These are phyloP conservation scores for Lamprologus sp. DNA, from an alignment of 2,113 vertebrate genomes.

Conservation along the genomic window DNA sequence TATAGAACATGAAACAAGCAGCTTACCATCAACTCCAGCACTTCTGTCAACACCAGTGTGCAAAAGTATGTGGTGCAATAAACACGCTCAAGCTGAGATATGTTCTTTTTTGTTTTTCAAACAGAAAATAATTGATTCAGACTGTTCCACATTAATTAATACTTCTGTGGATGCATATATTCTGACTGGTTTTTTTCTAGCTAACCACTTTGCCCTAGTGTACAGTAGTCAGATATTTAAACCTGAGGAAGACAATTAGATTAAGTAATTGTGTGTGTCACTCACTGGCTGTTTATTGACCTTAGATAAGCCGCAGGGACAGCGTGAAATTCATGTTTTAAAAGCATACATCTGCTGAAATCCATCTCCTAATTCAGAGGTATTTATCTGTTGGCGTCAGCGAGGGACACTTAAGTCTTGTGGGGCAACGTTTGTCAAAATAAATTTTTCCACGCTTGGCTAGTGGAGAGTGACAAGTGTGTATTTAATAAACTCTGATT, in stretches of 20 bases:
- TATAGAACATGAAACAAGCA: slow-evolving; percentile 43
- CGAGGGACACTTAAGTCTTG: slow-evolving; percentile 68
- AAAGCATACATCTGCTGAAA: slow-evolving; percentile 69
- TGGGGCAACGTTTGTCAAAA: slow-evolving; percentile 83
- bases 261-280: slow-evolving; percentile 83
- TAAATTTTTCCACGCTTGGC: slow-evolving; percentile 76
- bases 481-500: slow-evolving; percentile 81
- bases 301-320: slow-evolving; percentile 79
- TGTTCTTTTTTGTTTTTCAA: not conserved
- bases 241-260: slow-evolving; percentile 71
- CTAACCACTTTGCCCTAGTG: not conserved
- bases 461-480: slow-evolving; percentile 71
- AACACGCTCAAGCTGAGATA: not conserved
- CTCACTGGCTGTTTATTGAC: slow-evolving; percentile 83
- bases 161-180: slow-evolving; percentile 6
- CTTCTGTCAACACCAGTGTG: not conserved
- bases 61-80: not conserved
- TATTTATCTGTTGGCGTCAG: slow-evolving; percentile 80
- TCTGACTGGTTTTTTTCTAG: not conserved
- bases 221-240: slow-evolving; percentile 71
- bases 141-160: not conserved
- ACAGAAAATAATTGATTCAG: not conserved
- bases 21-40: slow-evolving; percentile 20
- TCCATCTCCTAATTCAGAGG: slow-evolving; percentile 72
- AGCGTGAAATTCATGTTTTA: slow-evolving; percentile 73